These are phyloP conservation scores for Edolisoma coerulescens DNA, from an alignment of 2,113 vertebrate genomes.

Conservation along the genomic window DNA sequence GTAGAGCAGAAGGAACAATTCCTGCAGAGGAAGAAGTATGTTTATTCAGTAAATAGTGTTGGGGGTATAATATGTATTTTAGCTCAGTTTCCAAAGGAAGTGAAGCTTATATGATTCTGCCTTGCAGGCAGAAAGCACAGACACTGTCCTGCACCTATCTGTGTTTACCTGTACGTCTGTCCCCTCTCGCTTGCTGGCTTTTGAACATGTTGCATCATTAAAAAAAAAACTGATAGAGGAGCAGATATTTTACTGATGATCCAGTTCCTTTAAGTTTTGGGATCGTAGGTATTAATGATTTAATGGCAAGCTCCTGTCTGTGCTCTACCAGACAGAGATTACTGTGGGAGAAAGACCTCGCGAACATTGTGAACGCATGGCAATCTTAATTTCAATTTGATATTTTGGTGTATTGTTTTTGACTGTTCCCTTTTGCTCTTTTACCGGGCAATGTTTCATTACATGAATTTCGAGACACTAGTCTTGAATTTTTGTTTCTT, in stretches of 20 bases:
- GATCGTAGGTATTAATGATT: neutral
- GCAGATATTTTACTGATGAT: neutral
- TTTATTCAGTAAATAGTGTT: neutral
- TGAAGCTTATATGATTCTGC: neutral
- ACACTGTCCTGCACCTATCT: too few relatives aligned
- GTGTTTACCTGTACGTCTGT: neutral
- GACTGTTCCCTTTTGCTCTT: neutral
- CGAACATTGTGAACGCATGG: neutral
- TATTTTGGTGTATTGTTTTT: neutral
- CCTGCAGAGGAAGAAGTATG: neutral
- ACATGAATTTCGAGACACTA: neutral
- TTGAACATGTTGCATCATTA: neutral
- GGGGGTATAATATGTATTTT: neutral
- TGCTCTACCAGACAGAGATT: neutral
- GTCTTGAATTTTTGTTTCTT: neutral
- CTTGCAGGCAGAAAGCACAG: neutral
- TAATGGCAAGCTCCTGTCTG: neutral
- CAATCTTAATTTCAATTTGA: neutral
- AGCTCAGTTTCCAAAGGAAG: neutral
- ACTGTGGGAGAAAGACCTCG: neutral
- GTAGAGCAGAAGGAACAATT: neutral
- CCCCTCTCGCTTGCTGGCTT: neutral
- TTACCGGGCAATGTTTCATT: neutral
- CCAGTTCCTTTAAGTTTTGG: neutral
- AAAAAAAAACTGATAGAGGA: neutral